phyloP scores from a whole-genome alignment of 2,888 invertebrate genomes.

The Drosophila flavopinicola region DNA sequence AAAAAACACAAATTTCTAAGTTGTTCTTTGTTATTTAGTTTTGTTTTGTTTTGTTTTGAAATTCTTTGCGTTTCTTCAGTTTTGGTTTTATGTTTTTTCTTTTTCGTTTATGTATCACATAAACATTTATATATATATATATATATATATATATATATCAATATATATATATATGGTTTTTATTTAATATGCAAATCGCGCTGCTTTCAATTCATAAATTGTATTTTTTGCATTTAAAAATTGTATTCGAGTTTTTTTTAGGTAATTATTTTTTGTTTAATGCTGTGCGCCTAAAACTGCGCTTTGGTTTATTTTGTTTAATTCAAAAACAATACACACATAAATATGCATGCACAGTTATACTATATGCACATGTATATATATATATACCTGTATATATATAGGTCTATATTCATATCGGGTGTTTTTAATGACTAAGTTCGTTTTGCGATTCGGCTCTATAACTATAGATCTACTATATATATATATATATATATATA shows the following conservation, averaged over 20 bases:
- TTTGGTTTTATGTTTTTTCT: constrained; percentile 7
- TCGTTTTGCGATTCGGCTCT: constrained; percentile 50
- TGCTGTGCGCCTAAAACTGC: constrained; percentile 40
- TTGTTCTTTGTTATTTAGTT: constrained; percentile 11
- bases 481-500: constrained; percentile 11
- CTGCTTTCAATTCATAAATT: constrained; percentile 50
- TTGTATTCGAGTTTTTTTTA: background rate
- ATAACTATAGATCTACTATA: constrained; percentile 32
- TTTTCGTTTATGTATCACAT: constrained; percentile 65
- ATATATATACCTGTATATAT: constrained; percentile 9
- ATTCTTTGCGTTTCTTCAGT: constrained; percentile 23
- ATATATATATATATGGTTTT: constrained; percentile 35
- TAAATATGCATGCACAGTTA: constrained; percentile 3
- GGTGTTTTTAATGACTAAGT: constrained; percentile 40
- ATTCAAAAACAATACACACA: constrained; percentile 24
- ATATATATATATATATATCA: constrained; percentile 21
- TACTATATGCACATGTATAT: constrained; percentile 7
- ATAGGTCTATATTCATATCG: constrained; percentile 8
- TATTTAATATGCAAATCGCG: constrained; percentile 56
- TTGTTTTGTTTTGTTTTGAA: constrained; percentile 10
- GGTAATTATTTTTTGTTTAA: background rate
- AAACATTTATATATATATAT: constrained; percentile 48
- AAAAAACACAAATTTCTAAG: constrained; percentile 16
- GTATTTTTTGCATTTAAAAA: constrained; percentile 2
- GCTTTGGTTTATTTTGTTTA: constrained; percentile 25